phyloP scores from a whole-genome alignment of 2,113 vertebrate genomes.

The Theristicus caerulescens region DNA sequence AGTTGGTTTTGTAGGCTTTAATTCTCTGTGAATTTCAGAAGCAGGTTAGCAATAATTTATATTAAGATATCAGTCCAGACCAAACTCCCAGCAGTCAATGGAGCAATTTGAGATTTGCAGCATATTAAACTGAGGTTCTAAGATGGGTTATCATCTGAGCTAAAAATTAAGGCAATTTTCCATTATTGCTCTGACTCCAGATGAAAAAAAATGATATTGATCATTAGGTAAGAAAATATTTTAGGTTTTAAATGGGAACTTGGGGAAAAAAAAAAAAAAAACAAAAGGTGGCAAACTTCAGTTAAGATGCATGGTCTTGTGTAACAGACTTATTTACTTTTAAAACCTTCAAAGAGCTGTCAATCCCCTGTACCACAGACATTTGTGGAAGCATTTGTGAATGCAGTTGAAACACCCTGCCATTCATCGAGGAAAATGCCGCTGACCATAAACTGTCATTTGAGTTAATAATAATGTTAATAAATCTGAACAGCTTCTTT shows the following conservation, averaged over 20 bases:
- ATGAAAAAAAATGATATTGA: neutral
- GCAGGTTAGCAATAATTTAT: neutral
- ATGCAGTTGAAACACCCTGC: neutral
- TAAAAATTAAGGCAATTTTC: neutral
- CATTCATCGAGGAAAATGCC: neutral
- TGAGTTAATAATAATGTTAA: conserved; percentile 18
- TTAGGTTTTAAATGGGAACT: neutral
- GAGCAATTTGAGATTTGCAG: neutral
- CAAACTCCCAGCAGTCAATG: neutral
- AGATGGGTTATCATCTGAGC: neutral
- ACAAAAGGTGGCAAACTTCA: neutral
- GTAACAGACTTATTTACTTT: neutral
- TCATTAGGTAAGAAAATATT: neutral
- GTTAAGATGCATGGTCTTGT: neutral
- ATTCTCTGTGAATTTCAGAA: neutral
- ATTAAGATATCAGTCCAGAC: neutral
- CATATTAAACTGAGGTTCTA: neutral
- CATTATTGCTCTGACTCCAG: neutral
- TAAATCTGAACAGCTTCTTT: conserved; percentile 11
- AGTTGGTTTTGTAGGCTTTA: neutral
- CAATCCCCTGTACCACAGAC: neutral
- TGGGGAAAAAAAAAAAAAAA: neutral
- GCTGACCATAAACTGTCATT: neutral
- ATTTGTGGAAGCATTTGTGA: neutral
- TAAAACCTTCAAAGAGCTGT: neutral